Evolutionary conservation across 2,888 invertebrate species (phyloP).

Genomic region (Epirrita christyi): DNA sequence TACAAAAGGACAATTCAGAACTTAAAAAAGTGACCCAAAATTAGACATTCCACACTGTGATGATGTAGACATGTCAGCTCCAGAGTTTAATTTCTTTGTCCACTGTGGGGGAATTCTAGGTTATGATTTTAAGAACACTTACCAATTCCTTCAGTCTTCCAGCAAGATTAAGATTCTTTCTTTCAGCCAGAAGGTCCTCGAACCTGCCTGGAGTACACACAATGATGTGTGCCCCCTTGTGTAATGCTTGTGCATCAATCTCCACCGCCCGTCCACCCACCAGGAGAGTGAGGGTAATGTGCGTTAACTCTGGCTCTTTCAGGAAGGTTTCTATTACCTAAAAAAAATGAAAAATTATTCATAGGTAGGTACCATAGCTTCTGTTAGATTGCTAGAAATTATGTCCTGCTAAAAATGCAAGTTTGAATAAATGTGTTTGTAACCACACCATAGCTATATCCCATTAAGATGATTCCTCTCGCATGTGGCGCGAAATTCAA

Average conservation of each 20-base stretch:
- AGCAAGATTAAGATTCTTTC: constrained; percentile 88
- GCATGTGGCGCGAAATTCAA: too few relatives aligned
- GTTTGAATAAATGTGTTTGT: too few relatives aligned
- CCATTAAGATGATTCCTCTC: too few relatives aligned
- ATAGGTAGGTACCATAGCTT: too few relatives aligned
- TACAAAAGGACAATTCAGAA: too few relatives aligned
- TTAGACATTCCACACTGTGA: too few relatives aligned
- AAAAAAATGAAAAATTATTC: constrained; percentile 3
- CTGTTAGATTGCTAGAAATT: too few relatives aligned
- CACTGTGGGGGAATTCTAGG: background rate
- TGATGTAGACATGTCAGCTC: too few relatives aligned
- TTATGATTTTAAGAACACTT: constrained; percentile 35
- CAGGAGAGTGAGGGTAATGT: constrained; percentile 85
- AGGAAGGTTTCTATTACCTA: constrained; percentile 82
- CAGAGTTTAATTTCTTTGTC: background rate
- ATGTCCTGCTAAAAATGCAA: too few relatives aligned
- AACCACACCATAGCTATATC: too few relatives aligned
- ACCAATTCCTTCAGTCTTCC: constrained; percentile 91
- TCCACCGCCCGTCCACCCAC: constrained; percentile 94
- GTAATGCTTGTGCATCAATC: constrained; percentile 89
- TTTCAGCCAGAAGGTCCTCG: constrained; percentile 92
- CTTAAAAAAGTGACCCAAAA: too few relatives aligned
- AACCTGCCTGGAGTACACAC: constrained; percentile 98
- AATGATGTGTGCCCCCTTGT: constrained; percentile 92
- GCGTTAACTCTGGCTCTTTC: constrained; percentile 72